phyloP scores from a whole-genome alignment of 2,113 vertebrate genomes.

The Setophaga petechia region DNA sequence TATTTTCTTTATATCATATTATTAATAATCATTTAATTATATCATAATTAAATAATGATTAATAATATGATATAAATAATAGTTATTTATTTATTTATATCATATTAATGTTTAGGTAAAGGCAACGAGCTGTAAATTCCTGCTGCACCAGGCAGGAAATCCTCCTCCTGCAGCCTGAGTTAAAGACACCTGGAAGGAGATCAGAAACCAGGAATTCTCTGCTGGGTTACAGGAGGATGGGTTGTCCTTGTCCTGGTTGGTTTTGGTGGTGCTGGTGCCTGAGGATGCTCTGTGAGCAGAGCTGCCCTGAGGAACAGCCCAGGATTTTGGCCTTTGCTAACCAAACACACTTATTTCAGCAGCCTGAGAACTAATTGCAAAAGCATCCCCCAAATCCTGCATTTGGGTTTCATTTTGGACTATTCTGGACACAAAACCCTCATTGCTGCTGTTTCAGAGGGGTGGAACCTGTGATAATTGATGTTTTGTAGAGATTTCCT shows the following conservation, averaged over 20 bases:
- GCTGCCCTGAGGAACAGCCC: accelerated
- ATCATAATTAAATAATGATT: too few species aligned
- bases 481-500: background rate
- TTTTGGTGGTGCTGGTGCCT: background rate
- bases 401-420: background rate
- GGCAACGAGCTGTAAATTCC: background rate
- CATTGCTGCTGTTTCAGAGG: background rate
- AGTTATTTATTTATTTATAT: too few species aligned
- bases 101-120: background rate
- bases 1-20: too few species aligned
- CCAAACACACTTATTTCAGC: background rate
- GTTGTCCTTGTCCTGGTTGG: background rate
- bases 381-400: background rate
- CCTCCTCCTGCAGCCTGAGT: background rate
- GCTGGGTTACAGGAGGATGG: accelerated
- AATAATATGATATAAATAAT: too few species aligned
- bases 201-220: background rate
- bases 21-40: too few species aligned
- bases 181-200: too few species aligned
- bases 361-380: background rate
- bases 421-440: background rate
- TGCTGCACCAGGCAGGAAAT: background rate
- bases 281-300: background rate
- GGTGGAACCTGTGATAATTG: background rate
- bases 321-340: background rate